These are phyloP conservation scores for Pocota personata DNA, from an alignment of 2,888 invertebrate species.

Conservation along the genomic window DNA sequence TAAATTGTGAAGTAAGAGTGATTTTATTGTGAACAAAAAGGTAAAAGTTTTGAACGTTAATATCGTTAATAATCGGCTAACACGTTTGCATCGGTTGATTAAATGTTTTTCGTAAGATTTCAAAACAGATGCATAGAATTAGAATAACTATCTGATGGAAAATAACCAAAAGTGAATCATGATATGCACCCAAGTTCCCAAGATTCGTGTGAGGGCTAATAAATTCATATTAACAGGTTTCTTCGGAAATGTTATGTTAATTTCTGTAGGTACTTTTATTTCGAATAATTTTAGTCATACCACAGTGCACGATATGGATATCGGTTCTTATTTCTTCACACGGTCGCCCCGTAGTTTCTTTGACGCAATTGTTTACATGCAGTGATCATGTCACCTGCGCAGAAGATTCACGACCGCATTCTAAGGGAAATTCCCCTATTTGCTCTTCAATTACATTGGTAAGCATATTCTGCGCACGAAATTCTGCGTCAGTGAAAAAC, in stretches of 20 bases:
- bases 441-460: slow-evolving; percentile 8
- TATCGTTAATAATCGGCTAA: no score
- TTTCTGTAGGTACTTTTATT: slow-evolving; percentile 1
- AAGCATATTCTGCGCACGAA: slow-evolving; percentile 51
- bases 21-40: no score
- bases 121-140: no score
- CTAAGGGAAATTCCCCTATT: slow-evolving; percentile 22
- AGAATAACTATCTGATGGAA: no score
- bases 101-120: no score
- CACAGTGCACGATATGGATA: background rate
- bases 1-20: no score
- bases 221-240: background rate
- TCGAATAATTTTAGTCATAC: background rate
- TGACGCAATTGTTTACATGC: slow-evolving; percentile 25
- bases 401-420: slow-evolving; percentile 10
- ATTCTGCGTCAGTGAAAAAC: slow-evolving; percentile 22
- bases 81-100: no score
- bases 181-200: no score
- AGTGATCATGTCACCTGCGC: slow-evolving; percentile 47
- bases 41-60: no score
- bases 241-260: background rate
- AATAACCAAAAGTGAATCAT: no score
- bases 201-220: background rate
- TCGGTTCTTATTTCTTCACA: background rate
- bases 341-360: background rate